Percentiles rank a stretch among this genome's conserved stretches.
Evolutionary conservation across 2,888 invertebrate genomes (phyloP).

Genomic region (Tenthredo notha): DNA sequence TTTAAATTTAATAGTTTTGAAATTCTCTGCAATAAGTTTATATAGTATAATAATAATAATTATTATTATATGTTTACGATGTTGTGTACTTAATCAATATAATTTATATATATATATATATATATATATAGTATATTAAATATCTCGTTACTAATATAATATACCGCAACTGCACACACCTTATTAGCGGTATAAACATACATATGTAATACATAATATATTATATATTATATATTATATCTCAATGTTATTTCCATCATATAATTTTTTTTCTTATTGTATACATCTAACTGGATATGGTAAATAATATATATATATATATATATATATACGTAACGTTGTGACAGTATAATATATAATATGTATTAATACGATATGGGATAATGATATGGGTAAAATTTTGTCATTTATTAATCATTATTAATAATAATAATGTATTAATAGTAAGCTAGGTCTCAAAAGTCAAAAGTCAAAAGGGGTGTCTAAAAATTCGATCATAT

Average conservation of each 20-base stretch:
- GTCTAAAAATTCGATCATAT: slow-evolving; percentile 45
- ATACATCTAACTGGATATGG: background rate
- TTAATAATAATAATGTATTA: background rate
- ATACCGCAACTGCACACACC: background rate
- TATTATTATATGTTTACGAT: background rate
- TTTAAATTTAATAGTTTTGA: slow-evolving; percentile 29
- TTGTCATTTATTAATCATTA: background rate
- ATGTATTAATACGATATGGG: slow-evolving; percentile 27
- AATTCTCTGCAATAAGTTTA: slow-evolving; percentile 23
- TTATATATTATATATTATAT: background rate
- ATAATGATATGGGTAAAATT: slow-evolving; percentile 27
- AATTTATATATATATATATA: background rate
- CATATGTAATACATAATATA: background rate
- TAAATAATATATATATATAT: background rate
- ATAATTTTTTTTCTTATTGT: background rate
- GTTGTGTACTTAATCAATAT: background rate
- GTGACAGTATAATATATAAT: slow-evolving; percentile 13
- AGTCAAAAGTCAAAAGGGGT: slow-evolving; percentile 44
- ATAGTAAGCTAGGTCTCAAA: slow-evolving; percentile 16
- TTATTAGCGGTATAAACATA: background rate
- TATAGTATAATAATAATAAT: background rate
- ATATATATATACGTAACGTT: slow-evolving; percentile 1
- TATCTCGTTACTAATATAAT: background rate
- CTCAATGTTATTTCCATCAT: background rate
- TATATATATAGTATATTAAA: background rate